phyloP scores from a whole-genome alignment of 2,797 vertebrate species.

The Pangasius djambal region DNA sequence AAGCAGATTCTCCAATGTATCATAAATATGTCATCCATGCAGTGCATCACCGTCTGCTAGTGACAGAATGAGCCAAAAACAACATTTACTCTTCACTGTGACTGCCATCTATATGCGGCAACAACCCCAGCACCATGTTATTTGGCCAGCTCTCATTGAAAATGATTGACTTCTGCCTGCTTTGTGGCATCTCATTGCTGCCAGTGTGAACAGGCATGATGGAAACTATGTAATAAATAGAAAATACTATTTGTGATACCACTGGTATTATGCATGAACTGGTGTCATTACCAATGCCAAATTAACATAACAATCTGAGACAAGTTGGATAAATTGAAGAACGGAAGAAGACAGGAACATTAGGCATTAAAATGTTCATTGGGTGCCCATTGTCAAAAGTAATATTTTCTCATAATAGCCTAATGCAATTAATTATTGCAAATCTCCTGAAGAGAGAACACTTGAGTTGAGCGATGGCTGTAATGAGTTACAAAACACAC shows the following conservation, averaged over 20 bases:
- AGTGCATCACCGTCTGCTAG: neutral
- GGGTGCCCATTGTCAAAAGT: no score
- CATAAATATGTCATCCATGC: neutral
- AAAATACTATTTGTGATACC: neutral
- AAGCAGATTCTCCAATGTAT: neutral
- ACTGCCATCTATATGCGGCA: neutral
- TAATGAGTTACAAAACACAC: constrained; percentile 41
- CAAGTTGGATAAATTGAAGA: neutral
- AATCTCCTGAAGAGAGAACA: constrained; percentile 24
- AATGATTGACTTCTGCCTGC: neutral
- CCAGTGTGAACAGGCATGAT: neutral
- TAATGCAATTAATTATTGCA: constrained; percentile 34
- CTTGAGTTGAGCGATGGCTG: constrained; percentile 26
- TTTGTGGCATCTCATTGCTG: neutral
- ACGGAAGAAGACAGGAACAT: neutral
- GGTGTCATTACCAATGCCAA: neutral
- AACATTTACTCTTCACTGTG: neutral
- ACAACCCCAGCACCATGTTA: neutral
- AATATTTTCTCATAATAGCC: neutral
- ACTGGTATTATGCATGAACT: neutral
- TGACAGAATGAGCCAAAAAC: neutral
- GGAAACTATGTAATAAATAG: neutral
- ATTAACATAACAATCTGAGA: neutral
- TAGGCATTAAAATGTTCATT: neutral
- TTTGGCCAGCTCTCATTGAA: neutral